Evolutionary conservation across 1,140 invertebrate genomes (phyloP), one percentile per base, ranked within the genome.

Genomic region (Philopotamus ludificatus): DNA sequence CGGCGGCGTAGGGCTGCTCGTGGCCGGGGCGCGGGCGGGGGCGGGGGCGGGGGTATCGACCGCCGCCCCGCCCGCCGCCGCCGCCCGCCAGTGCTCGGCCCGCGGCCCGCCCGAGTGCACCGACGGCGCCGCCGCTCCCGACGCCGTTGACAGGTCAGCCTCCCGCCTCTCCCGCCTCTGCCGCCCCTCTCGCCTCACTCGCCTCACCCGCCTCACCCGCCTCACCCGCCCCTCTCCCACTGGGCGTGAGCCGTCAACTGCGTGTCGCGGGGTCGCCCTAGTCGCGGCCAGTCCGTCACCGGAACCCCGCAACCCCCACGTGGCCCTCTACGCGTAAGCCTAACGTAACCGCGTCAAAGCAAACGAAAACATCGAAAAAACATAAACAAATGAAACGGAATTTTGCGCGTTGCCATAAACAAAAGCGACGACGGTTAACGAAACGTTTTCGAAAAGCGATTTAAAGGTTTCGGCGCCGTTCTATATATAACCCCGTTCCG

Each of bases 21-120:
- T 47, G 18, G 44, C 8, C 8, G 44, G 15, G 44, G 44, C 8
- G 44, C 44, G 7, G 10, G 44, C 4, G 44, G 44, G 44, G 4
- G 4, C 44, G 44, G 44, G 44, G 44, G 44, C 4, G 44, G 44
- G 18, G 44, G 10, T 47, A 47, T 47, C 44, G 44, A 47, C 44
- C 44, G 10, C 8, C 44, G 10, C 44, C 44, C 44, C 44, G 44
- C 28, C 28, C 28, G 28, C n/a, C n/a, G n/a, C 28, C 12, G 28
- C 28, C 28, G 28, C 12, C 44, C 15, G 15, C 44, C 44, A 16
- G 44, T 47, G 44, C 44, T 7, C 10, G 44, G 4, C 44, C 44
- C 44, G 44, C 44, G 44, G 15, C 44, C 4, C 44, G 18, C 44
- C 10, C n/a, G n/a, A 20, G 44, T 7, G 10, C 10, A 7, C 4